Percentiles rank a stretch among this genome's conserved stretches.
Conservation (phyloP, 2,113 vertebrate genomes). For the Leptocoma aspasia region DNA sequence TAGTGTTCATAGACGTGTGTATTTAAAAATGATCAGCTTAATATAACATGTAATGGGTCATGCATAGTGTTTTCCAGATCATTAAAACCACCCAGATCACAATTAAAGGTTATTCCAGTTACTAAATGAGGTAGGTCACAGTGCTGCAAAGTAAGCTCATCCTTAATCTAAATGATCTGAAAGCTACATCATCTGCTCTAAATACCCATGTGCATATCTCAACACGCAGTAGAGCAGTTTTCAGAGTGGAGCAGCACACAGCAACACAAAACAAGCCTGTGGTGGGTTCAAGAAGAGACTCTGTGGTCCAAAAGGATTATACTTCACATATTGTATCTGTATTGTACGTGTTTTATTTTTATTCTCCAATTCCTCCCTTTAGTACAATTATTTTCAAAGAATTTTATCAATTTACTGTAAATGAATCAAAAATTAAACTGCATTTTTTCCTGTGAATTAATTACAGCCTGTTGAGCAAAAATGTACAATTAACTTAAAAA, state of each 20-base stretch:
- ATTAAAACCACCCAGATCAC: not conserved
- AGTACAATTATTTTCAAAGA: not conserved
- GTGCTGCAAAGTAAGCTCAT: not conserved
- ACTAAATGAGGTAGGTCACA: not conserved
- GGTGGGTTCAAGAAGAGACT: not conserved
- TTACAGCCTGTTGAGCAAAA: not conserved
- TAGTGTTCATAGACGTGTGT: not conserved
- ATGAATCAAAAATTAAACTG: not conserved
- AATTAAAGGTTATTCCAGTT: not conserved
- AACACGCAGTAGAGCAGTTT: not conserved
- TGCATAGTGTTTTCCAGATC: not conserved
- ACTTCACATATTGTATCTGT: not conserved
- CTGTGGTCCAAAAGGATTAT: not conserved
- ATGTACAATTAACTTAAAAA: not conserved
- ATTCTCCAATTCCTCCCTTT: not conserved
- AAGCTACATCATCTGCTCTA: not conserved
- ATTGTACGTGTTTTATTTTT: not conserved
- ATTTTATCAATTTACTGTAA: not conserved
- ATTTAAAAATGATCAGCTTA: not conserved
- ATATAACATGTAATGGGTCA: not conserved
- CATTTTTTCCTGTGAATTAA: not conserved
- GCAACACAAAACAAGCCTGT: not conserved
- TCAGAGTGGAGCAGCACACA: not conserved
- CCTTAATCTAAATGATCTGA: not conserved
- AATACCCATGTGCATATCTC: not conserved